A percentile compares a stretch with the other conserved stretches of the same genome.
Evolutionary conservation across 2,888 invertebrate species (phyloP).

Genomic region (Danaus chrysippus): DNA sequence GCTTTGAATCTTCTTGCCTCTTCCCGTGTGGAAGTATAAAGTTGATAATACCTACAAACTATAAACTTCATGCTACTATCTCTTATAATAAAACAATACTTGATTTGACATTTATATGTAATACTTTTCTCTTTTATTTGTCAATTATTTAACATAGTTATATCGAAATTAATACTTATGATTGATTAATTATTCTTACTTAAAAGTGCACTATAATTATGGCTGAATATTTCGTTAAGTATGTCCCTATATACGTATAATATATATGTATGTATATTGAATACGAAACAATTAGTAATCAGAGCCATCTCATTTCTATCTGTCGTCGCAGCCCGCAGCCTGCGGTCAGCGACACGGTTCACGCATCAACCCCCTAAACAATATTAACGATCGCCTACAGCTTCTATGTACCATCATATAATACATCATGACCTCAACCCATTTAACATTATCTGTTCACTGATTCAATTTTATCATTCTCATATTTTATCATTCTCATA

Average conservation of each 20-base stretch:
- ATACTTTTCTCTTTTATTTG: too few relatives aligned
- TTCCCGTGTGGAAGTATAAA: too few relatives aligned
- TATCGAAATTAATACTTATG: too few relatives aligned
- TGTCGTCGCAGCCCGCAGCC: conserved; percentile 27
- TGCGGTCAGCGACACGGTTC: conserved; percentile 37
- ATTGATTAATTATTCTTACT: too few relatives aligned
- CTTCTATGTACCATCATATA: conserved; percentile 19
- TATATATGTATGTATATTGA: conserved; percentile 16
- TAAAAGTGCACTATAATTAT: too few relatives aligned
- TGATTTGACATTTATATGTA: too few relatives aligned
- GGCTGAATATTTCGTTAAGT: conserved; percentile 6
- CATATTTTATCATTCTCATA: conserved; percentile 8
- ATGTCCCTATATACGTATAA: not conserved
- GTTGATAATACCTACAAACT: too few relatives aligned
- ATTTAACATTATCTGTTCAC: conserved; percentile 8
- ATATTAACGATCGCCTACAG: conserved; percentile 37
- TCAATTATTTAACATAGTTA: too few relatives aligned
- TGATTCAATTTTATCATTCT: too few relatives aligned
- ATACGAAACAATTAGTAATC: conserved; percentile 13
- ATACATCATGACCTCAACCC: conserved; percentile 13
- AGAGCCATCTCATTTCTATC: conserved; percentile 27
- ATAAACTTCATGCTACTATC: too few relatives aligned
- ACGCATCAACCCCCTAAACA: conserved; percentile 38
- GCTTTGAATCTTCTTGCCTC: too few relatives aligned
- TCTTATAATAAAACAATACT: too few relatives aligned